Conservation (phyloP, 2,888 invertebrate genomes). For the Andrena marginata region DNA sequence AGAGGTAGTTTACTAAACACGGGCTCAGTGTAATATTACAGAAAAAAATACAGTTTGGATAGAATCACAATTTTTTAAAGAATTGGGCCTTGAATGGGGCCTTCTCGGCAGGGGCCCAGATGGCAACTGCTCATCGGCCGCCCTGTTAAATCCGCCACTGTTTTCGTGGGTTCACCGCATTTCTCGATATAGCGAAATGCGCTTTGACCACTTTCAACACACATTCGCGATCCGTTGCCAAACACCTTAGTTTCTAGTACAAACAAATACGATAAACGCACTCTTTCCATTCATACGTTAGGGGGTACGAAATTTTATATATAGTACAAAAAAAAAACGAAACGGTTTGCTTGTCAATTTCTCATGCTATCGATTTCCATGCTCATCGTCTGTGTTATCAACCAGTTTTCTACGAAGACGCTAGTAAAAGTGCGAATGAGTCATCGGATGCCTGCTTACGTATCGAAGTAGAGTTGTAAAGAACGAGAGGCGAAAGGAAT, state of each 20-base stretch:
- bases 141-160: too few relatives aligned
- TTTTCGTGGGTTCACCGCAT: slow-evolving; percentile 27
- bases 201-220: not conserved
- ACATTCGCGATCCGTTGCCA: slow-evolving; percentile 7
- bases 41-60: too few relatives aligned
- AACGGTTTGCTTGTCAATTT: slow-evolving; percentile 8
- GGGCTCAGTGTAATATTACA: too few relatives aligned
- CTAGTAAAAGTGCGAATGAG: not conserved
- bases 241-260: slow-evolving; percentile 16
- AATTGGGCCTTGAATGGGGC: too few relatives aligned
- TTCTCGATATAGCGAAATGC: slow-evolving; percentile 37
- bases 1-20: too few relatives aligned
- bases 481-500: not conserved
- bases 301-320: slow-evolving; percentile 4
- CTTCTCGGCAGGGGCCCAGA: too few relatives aligned
- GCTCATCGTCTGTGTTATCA: slow-evolving; percentile 3
- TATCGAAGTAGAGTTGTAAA: slow-evolving; percentile 7
- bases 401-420: slow-evolving; percentile 18
- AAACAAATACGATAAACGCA: slow-evolving; percentile 11
- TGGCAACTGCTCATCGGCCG: too few relatives aligned
- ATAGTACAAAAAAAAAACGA: not conserved
- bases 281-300: slow-evolving; percentile 8
- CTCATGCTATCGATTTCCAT: slow-evolving; percentile 13
- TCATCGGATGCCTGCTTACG: slow-evolving; percentile 1
- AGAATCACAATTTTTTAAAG: too few relatives aligned